A percentile compares a stretch with the other conserved stretches of the same genome.
Evolutionary conservation across 1,140 invertebrate genomes (phyloP).

Genomic region (Hycleus phaleratus): DNA sequence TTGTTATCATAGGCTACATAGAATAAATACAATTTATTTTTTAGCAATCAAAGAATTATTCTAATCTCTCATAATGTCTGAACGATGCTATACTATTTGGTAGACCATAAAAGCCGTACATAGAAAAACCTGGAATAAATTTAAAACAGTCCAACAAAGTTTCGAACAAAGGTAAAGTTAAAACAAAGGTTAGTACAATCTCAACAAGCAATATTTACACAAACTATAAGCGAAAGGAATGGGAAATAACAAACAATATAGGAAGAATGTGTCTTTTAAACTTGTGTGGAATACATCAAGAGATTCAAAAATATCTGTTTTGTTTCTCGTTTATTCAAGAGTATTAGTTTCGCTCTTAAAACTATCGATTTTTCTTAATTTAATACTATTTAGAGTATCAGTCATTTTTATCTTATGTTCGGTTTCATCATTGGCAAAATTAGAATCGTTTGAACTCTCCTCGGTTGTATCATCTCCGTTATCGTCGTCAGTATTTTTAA

Average conservation of each 20-base stretch:
- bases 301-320: neutral
- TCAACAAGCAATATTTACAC: neutral
- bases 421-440: neutral
- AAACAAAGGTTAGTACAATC: conserved; percentile 2
- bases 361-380: conserved; percentile 6
- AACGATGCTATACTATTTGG: conserved; percentile 34
- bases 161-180: conserved; percentile 4
- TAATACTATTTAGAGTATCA: conserved; percentile 3
- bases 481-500: neutral
- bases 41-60: conserved; percentile 11
- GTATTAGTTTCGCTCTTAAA: neutral
- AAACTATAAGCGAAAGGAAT: conserved; percentile 2
- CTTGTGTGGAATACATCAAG: neutral
- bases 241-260: neutral
- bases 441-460: neutral
- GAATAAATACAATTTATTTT: too few relatives aligned
- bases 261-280: conserved; percentile 5
- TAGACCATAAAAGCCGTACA: conserved; percentile 37
- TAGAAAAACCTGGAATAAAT: conserved; percentile 34
- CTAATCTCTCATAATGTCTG: conserved; percentile 31
- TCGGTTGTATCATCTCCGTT: neutral
- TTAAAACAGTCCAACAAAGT: conserved; percentile 4
- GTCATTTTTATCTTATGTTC: conserved; percentile 2
- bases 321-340: neutral
- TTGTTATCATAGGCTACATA: too few relatives aligned